A percentile compares a stretch with the other conserved stretches of the same genome.
Evolutionary conservation across 2,113 vertebrate genomes (phyloP).

Genomic region (Cyanoliseus patagonus): DNA sequence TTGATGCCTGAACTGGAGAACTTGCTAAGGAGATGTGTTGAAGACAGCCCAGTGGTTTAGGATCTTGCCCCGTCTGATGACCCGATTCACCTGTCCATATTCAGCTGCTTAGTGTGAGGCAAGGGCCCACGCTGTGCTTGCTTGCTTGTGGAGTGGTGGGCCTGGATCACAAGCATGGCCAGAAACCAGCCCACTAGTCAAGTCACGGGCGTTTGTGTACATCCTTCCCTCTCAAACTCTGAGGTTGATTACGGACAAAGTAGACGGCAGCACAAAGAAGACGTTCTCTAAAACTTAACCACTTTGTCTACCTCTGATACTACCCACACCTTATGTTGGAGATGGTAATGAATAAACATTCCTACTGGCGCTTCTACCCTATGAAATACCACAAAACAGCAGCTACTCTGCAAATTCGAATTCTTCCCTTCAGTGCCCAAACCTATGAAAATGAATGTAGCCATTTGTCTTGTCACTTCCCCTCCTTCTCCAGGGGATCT

Average conservation of each 20-base stretch:
- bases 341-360: neutral
- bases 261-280: neutral
- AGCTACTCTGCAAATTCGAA: neutral
- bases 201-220: neutral
- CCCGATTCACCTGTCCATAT: neutral
- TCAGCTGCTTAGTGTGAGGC: neutral
- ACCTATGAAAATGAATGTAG: neutral
- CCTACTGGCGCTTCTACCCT: accelerated
- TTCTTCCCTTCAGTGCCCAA: neutral
- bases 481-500: neutral
- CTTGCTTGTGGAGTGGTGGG: neutral
- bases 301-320: neutral
- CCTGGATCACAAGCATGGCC: neutral
- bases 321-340: neutral
- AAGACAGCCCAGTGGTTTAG: neutral
- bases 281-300: neutral
- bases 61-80: neutral
- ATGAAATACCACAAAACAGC: neutral
- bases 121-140: neutral
- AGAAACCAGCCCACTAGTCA: neutral
- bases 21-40: neutral
- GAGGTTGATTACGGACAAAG: neutral
- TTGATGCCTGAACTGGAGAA: neutral
- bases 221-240: neutral
- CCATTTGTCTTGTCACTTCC: neutral